phyloP scores from a whole-genome alignment of 2,888 invertebrate genomes.

The Lepetodrilus schrolli region DNA sequence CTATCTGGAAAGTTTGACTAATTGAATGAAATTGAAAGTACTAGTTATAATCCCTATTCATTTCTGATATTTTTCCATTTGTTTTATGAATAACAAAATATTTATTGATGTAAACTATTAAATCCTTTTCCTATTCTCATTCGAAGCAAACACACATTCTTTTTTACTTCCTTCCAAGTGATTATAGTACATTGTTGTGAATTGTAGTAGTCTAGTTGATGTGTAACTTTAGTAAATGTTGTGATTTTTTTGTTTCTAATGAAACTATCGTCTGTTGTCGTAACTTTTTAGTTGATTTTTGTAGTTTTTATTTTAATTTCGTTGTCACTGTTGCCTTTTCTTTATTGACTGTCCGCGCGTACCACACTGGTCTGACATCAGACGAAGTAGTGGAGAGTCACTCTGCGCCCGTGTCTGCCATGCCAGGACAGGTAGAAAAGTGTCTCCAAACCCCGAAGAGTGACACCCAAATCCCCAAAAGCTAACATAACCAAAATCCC shows the following conservation, averaged over 20 bases:
- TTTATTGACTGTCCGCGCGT: slow-evolving; percentile 18
- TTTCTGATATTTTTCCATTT: too few species aligned
- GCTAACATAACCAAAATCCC: not conserved
- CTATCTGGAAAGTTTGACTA: too few species aligned
- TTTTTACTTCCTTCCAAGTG: too few species aligned
- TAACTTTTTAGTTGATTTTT: not conserved
- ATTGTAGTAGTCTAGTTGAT: too few species aligned
- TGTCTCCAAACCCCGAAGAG: not conserved
- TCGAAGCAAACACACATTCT: too few species aligned
- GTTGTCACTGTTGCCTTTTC: not conserved
- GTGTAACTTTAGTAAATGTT: too few species aligned
- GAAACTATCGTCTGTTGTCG: not conserved
- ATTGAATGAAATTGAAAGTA: too few species aligned
- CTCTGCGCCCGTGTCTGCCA: not conserved
- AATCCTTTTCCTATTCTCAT: too few species aligned
- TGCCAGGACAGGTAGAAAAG: slow-evolving; percentile 9
- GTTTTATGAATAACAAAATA: too few species aligned
- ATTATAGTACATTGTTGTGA: too few species aligned
- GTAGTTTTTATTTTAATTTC: not conserved
- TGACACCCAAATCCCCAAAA: not conserved
- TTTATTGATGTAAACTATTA: too few species aligned
- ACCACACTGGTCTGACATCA: not conserved
- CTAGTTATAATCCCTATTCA: too few species aligned
- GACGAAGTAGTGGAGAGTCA: not conserved
- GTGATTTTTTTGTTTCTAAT: not conserved